Evolutionary conservation across 2,888 invertebrate genomes (phyloP).

Genomic region (Calephelis perditalis): DNA sequence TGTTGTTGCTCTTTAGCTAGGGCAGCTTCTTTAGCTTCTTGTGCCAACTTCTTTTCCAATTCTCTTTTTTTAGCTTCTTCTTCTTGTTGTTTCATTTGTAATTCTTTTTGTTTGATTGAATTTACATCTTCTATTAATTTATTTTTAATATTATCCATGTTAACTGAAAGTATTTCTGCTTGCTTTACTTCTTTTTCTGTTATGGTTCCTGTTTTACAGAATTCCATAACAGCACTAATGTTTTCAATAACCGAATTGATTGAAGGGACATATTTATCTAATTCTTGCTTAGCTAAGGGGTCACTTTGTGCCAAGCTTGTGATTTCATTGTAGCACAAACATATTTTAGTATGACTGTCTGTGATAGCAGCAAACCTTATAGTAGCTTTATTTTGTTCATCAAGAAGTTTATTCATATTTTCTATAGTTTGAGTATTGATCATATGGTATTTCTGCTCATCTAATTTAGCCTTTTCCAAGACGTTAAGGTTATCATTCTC

Average conservation of each 20-base stretch:
- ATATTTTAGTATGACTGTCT: constrained; percentile 76
- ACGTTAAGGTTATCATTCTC: constrained; percentile 72
- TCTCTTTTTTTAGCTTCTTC: constrained; percentile 47
- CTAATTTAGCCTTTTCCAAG: constrained; percentile 58
- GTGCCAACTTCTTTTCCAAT: constrained; percentile 45
- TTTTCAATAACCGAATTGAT: constrained; percentile 58
- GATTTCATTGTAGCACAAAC: constrained; percentile 75
- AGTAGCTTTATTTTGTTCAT: constrained; percentile 68
- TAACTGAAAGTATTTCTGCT: constrained; percentile 69
- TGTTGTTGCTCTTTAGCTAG: constrained; percentile 34
- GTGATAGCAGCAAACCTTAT: constrained; percentile 74
- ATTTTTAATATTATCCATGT: constrained; percentile 65
- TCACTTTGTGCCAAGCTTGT: constrained; percentile 62
- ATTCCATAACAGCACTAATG: constrained; percentile 63
- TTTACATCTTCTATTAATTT: constrained; percentile 59
- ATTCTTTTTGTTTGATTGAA: constrained; percentile 42
- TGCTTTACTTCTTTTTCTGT: constrained; percentile 74
- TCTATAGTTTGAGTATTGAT: constrained; percentile 61
- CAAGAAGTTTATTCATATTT: constrained; percentile 69
- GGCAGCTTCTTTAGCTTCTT: constrained; percentile 36
- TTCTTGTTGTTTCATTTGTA: constrained; percentile 42
- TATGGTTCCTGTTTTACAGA: constrained; percentile 58
- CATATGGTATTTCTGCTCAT: constrained; percentile 70
- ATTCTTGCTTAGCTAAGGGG: constrained; percentile 52
- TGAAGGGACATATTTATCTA: constrained; percentile 58